Evolutionary conservation across 2,113 vertebrate genomes (phyloP).

Genomic region (Salvelinus fontinalis): DNA sequence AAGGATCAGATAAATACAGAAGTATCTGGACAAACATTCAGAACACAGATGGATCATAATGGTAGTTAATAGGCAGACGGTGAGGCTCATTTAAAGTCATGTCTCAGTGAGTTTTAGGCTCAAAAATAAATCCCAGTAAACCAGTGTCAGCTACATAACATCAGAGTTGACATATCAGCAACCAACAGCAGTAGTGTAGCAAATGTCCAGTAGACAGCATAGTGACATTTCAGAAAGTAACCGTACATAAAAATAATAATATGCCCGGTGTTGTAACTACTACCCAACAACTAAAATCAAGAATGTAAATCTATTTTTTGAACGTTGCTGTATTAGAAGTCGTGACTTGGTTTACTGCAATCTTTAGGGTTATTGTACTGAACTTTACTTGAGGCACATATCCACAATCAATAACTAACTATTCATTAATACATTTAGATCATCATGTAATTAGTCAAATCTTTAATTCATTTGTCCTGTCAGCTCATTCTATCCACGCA

Average conservation of each 20-base stretch:
- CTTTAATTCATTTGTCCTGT: conserved; percentile 35
- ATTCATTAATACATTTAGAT: neutral
- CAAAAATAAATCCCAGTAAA: neutral
- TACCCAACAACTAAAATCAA: neutral
- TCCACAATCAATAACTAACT: neutral
- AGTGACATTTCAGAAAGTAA: neutral
- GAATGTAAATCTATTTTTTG: neutral
- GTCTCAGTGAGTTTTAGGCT: too few relatives aligned
- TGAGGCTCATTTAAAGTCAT: neutral
- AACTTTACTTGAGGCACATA: neutral
- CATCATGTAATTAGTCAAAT: conserved; percentile 3
- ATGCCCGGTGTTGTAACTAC: neutral
- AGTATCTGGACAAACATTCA: too few relatives aligned
- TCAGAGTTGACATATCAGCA: neutral
- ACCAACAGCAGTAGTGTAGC: neutral
- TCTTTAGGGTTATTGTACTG: neutral
- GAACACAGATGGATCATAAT: neutral
- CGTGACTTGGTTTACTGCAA: neutral
- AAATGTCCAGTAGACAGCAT: neutral
- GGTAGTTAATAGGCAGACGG: neutral
- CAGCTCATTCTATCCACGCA: conserved; percentile 38
- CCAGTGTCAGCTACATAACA: neutral
- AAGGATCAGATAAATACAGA: too few relatives aligned
- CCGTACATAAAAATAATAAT: neutral
- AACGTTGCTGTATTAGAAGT: neutral